Evolutionary conservation across 37 sponge, comb jelly and placozoan genomes (phyloP).

Genomic region (Petrosia ficiformis): DNA sequence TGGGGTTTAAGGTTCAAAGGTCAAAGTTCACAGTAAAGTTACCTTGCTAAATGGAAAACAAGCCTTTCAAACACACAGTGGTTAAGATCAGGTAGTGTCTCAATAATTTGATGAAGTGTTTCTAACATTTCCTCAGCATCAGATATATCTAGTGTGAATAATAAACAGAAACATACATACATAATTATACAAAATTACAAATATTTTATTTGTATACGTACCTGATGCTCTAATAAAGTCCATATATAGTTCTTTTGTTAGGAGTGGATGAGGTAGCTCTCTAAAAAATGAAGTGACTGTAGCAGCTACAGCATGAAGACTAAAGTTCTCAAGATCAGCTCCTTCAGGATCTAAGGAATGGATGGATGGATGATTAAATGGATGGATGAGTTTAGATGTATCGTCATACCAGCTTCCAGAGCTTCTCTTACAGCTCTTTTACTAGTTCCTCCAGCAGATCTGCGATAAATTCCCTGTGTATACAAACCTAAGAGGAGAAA

Average conservation of each 20-base stretch:
- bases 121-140: conserved; percentile 44
- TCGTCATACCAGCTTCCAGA: conserved; percentile 57
- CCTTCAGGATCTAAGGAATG: conserved; percentile 52
- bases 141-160: conserved; percentile 45
- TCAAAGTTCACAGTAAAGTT: not conserved
- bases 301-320: conserved; percentile 66
- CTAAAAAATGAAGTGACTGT: conserved; percentile 75
- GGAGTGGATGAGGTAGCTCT: conserved; percentile 87
- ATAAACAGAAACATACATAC: too few relatives aligned
- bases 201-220: too few relatives aligned
- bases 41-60: conserved; percentile 82
- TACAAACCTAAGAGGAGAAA: conserved; percentile 50
- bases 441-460: conserved; percentile 73
- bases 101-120: conserved; percentile 54
- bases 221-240: conserved; percentile 74
- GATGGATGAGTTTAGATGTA: not conserved
- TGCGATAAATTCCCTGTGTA: conserved; percentile 83
- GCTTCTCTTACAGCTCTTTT: conserved; percentile 63
- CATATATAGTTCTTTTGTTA: conserved; percentile 74
- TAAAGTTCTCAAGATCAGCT: conserved; percentile 42
- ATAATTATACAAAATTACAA: too few relatives aligned
- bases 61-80: conserved; percentile 74
- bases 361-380: not conserved
- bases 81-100: conserved; percentile 58
- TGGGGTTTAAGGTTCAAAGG: too few relatives aligned